Evolutionary conservation across 2,113 vertebrate species (phyloP).

Genomic region (Cromileptes altivelis): DNA sequence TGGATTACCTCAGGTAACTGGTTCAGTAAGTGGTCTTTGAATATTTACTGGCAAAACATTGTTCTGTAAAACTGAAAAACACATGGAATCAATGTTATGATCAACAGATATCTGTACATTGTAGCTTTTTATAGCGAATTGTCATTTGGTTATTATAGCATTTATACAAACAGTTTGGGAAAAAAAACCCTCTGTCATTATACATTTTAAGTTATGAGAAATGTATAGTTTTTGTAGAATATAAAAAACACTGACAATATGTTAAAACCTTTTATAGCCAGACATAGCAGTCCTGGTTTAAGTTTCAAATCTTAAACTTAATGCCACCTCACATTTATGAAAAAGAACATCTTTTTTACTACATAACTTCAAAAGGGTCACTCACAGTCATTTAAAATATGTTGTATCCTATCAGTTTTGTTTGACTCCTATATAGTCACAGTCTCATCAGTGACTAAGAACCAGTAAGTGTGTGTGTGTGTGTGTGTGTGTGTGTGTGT

Average conservation of each 20-base stretch:
- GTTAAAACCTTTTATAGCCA: neutral
- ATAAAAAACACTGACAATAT: neutral
- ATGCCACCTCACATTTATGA: neutral
- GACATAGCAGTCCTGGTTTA: neutral
- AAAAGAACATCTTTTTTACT: neutral
- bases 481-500: neutral
- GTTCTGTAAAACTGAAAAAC: neutral
- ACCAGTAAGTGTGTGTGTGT: too few species aligned
- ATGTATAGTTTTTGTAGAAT: neutral
- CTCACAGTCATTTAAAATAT: neutral
- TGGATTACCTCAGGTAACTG: neutral
- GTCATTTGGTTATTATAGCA: too few species aligned
- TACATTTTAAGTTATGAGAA: neutral
- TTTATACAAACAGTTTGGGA: neutral
- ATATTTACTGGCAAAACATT: neutral
- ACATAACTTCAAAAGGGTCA: neutral
- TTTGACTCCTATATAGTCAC: conserved; percentile 1
- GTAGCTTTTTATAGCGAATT: too few species aligned
- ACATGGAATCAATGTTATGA: neutral
- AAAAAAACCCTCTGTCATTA: neutral
- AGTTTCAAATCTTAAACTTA: neutral
- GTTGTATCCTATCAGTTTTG: neutral
- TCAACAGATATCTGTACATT: neutral
- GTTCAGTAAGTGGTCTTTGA: neutral
- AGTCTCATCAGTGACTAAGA: neutral